Percentiles rank a stretch among this genome's conserved stretches.
phyloP scores from a whole-genome alignment of 2,888 invertebrate genomes.

The Lithophane leautieri region DNA sequence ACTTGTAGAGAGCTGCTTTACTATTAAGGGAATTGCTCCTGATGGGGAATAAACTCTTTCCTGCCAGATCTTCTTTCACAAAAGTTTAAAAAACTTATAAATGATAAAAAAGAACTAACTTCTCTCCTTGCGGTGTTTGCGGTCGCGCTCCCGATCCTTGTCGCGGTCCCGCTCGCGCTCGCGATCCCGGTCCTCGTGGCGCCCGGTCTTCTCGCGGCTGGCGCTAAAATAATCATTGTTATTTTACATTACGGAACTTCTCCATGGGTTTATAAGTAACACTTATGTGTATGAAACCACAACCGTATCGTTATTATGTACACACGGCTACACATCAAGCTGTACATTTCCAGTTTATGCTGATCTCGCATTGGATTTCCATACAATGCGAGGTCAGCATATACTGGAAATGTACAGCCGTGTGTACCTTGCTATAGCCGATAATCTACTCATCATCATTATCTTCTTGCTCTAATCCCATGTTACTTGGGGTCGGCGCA shows the following conservation, averaged over 20 bases:
- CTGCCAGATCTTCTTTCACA: not conserved
- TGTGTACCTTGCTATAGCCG: not conserved
- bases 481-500: too few relatives aligned
- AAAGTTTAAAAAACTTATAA: not conserved
- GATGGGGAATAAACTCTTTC: not conserved
- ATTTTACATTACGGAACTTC: not conserved
- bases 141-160: constrained; percentile 82
- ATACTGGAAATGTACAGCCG: too few relatives aligned
- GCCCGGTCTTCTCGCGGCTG: constrained; percentile 72
- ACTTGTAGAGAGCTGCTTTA: not conserved
- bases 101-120: constrained; percentile 71
- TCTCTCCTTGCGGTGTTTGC: constrained; percentile 85
- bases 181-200: constrained; percentile 72
- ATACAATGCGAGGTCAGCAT: too few relatives aligned
- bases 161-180: constrained; percentile 77
- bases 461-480: too few relatives aligned
- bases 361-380: too few relatives aligned
- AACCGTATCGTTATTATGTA: not conserved
- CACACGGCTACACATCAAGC: too few relatives aligned
- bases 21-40: not conserved
- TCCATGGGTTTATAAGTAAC: not conserved
- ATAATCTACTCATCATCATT: not conserved
- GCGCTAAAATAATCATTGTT: constrained; percentile 57
- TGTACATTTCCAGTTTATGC: too few relatives aligned
- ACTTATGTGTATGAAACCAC: not conserved